phyloP scores from a whole-genome alignment of 2,888 invertebrate species.

The Drosophila lacicola region DNA sequence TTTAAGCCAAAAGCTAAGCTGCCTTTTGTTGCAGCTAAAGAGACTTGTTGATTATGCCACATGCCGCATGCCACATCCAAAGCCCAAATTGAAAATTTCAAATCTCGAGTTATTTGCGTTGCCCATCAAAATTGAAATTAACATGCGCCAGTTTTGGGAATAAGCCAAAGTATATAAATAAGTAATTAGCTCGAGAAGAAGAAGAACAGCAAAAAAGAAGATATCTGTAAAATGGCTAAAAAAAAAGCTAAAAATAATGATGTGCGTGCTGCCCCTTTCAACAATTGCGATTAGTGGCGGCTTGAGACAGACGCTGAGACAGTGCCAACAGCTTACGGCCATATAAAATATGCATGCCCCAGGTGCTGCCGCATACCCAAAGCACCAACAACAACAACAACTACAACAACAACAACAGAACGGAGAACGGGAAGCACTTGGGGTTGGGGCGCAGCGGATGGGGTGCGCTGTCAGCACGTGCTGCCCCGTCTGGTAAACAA shows the following conservation, averaged over 20 bases:
- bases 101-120: slow-evolving; percentile 40
- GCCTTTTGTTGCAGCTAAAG: slow-evolving; percentile 15
- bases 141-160: slow-evolving; percentile 65
- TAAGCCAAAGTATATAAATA: slow-evolving; percentile 59
- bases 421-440: slow-evolving; percentile 6
- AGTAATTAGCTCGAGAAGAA: slow-evolving; percentile 55
- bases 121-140: slow-evolving; percentile 68
- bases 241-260: slow-evolving; percentile 46
- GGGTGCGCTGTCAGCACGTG: slow-evolving; percentile 65
- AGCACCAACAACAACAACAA: slow-evolving; percentile 22
- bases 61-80: slow-evolving; percentile 11
- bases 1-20: slow-evolving; percentile 4
- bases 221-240: slow-evolving; percentile 2
- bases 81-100: slow-evolving; percentile 51
- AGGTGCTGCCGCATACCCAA: slow-evolving; percentile 49
- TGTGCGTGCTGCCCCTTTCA: slow-evolving; percentile 42
- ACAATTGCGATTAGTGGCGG: slow-evolving; percentile 56
- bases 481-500: slow-evolving; percentile 75
- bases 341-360: slow-evolving; percentile 72
- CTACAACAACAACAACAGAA: slow-evolving; percentile 2
- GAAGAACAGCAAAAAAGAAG: not conserved
- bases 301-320: slow-evolving; percentile 42
- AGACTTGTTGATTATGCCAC: slow-evolving; percentile 56
- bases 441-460: slow-evolving; percentile 38
- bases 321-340: slow-evolving; percentile 47